Evolutionary conservation across 2,797 vertebrate genomes (phyloP), one percentile per base, ranked within the genome.

Genomic region (Gallinago solitaria): DNA sequence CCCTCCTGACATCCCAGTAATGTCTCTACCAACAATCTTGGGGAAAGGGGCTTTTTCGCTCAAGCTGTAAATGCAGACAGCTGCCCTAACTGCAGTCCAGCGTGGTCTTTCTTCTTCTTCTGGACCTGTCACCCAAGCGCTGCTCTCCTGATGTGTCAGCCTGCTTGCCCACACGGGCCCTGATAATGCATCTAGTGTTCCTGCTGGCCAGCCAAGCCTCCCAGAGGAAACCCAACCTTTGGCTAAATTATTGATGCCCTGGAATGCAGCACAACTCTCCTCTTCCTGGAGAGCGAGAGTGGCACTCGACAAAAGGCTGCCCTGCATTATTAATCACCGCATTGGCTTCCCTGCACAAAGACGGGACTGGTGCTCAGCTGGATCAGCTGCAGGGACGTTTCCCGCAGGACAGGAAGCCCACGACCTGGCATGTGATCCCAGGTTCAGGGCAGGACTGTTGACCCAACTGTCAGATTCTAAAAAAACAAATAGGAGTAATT

Each of bases 211-310:
- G 90, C 92, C 83, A 86, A 75, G 83, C 73, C 83, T 97, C 68
- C 61, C 80, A 39, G 77, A 95, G 92, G 97, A 97, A 98, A 98
- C 90, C 68, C 80, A 94, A 96, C 84, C 94, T 95, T 95, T 94
- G 94, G 82, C 93, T 98, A 93, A 97, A 98, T 98, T 98, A 98
- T 98, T 98, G 95, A 98, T 97, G 95, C 79, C 68, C 63, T 84
- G 85, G 94, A 80, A 93, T 83, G 94, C 94, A 59, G 96, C 88
- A 91, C 1, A 3, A 5, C 74, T 89, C 89, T 90, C 48, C 57
- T 91, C 95, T 93, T 95, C 85, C 89, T 91, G 89, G 84, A 90
- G 86, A 92, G 92, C 1, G 16, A 87, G 92, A 84, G 59, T 84
- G 90, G 91, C 91, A 77, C 83, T 93, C 21, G 43, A 86, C 89